phyloP scores from a whole-genome alignment of 1,140 invertebrate species.

The Orius insidiosus region DNA sequence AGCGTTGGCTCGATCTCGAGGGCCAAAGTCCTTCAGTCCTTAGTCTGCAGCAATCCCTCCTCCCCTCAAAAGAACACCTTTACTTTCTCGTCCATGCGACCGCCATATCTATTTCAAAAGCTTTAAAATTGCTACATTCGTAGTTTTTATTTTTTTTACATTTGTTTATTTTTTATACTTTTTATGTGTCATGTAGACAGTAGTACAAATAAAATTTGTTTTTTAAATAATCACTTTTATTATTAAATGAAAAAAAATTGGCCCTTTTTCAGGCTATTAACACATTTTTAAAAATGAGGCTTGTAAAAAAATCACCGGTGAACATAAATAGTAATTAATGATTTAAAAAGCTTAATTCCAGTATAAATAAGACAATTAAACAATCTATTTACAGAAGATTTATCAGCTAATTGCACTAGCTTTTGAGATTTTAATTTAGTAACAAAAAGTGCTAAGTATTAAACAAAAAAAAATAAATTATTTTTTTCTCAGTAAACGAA shows the following conservation, averaged over 20 bases:
- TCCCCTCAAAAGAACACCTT: not conserved
- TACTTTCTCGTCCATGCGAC: slow-evolving; percentile 6
- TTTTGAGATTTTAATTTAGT: no score
- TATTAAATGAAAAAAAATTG: not conserved
- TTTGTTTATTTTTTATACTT: slow-evolving; percentile 1
- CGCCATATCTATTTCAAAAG: not conserved
- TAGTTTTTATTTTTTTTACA: not conserved
- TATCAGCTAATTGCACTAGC: no score
- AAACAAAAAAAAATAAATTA: no score
- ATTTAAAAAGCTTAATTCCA: slow-evolving; percentile 3
- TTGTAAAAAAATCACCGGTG: not conserved
- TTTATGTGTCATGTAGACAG: not conserved
- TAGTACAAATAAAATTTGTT: not conserved
- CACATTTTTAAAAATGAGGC: no score
- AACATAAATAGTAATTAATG: slow-evolving; percentile 4
- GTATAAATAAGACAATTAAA: not conserved
- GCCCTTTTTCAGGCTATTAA: no score
- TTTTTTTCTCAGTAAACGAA: no score
- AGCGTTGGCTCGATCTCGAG: slow-evolving; percentile 67
- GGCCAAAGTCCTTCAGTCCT: slow-evolving; percentile 57
- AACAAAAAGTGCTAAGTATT: no score
- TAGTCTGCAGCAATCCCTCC: slow-evolving; percentile 44
- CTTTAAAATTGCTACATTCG: no score
- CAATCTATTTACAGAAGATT: slow-evolving; percentile 1
- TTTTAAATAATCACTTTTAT: not conserved